These are phyloP conservation scores for Frankliniella intonsa DNA, from an alignment of 2,888 invertebrate species.

Conservation along the genomic window DNA sequence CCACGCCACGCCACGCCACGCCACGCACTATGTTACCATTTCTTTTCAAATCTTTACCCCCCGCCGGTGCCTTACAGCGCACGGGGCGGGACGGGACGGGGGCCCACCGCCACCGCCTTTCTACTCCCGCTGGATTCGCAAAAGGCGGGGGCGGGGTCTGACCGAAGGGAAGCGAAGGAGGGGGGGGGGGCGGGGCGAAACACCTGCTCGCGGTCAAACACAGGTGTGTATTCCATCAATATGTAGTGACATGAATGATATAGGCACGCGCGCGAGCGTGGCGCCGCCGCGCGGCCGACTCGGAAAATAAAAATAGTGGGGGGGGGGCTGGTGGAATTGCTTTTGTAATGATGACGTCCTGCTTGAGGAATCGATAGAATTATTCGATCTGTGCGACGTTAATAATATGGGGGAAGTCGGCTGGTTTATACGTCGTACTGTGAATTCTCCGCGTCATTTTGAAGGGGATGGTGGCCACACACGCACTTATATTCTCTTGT, in stretches of 20 bases:
- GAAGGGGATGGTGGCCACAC: no score
- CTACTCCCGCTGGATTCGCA: no score
- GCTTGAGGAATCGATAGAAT: background rate
- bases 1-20: no score
- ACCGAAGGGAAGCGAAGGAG: background rate
- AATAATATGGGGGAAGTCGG: background rate
- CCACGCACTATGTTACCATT: no score
- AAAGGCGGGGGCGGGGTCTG: background rate
- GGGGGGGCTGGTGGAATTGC: background rate
- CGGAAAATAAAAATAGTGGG: background rate
- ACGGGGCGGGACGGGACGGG: no score
- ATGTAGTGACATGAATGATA: constrained; percentile 27
- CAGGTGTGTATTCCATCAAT: constrained; percentile 30
- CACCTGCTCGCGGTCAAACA: constrained; percentile 31
- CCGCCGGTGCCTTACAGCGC: no score
- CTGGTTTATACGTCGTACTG: no score
- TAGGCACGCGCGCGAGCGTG: constrained; percentile 19
- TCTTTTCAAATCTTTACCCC: no score
- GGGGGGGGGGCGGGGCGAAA: constrained; percentile 4
- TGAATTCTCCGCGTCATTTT: no score
- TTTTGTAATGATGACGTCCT: background rate
- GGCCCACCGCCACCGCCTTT: no score
- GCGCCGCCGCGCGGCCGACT: constrained; percentile 28
- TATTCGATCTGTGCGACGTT: constrained; percentile 10
- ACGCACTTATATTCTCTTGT: no score